Base-by-base conservation (phyloP, 1,140 invertebrate species). In the Lepidostoma basale region DNA sequence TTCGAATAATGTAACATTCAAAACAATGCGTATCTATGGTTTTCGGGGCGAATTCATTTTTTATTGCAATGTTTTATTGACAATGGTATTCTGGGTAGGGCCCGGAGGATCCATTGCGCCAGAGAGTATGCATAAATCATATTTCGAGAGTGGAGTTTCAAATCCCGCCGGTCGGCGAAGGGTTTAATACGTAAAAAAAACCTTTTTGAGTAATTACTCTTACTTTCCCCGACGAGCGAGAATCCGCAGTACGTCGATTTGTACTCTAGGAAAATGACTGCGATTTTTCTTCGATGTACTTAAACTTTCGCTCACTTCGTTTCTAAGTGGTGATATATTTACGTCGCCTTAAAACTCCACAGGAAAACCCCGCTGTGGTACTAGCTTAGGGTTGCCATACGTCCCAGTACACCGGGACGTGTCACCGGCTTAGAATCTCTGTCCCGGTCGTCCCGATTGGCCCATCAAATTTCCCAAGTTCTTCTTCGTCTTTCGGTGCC, bases 311-410 rank as follows among this genome's bases (percentile, higher is more conserved):
- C 26, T 54, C 26, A 54, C 49, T 54, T 22, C 54, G 8, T n/a
- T 12, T 59, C 30, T 59, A 59, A 59, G 54, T 59, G 54, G 54
- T 59, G 54, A 59, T 59, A 59, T 59, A 59, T 59, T 59, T 40
- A 40, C 33, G 54, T 59, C 54, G 22, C 30, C 30, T 39, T 54
- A 30, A 54, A 10, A 10, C 18, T 18, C 18, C 18, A n/a, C n/a
- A n/a, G n/a, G n/a, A n/a, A n/a, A n/a, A n/a, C n/a, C n/a, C n/a
- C n/a, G n/a, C n/a, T n/a, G n/a, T n/a, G n/a, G n/a, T n/a, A n/a
- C n/a, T n/a, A n/a, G n/a, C n/a, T n/a, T n/a, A n/a, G n/a, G n/a
- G n/a, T n/a, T n/a, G n/a, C n/a, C n/a, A n/a, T n/a, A n/a, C n/a
- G n/a, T n/a, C n/a, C n/a, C n/a, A n/a, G n/a, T n/a, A n/a, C n/a